Conservation (phyloP, 2,113 vertebrate genomes). For the Ophthalmolycus amberensis region DNA sequence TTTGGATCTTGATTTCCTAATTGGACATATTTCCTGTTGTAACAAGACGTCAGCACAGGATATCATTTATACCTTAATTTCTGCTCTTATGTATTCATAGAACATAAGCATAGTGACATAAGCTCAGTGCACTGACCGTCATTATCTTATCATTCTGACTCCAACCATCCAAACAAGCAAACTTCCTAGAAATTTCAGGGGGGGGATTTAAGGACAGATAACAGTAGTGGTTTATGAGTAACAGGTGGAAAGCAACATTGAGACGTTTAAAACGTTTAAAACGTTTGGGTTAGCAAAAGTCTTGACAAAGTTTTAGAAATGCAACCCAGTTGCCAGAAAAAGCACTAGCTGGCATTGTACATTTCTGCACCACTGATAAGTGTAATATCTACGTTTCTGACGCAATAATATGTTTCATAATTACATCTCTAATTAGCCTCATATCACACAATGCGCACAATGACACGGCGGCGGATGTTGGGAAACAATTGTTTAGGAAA, state of each 20-base stretch:
- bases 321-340: neutral
- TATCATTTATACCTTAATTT: neutral
- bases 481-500: too few relatives aligned
- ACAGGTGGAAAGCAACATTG: conserved; percentile 1
- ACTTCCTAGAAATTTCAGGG: conserved; percentile 50
- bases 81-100: neutral
- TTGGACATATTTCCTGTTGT: neutral
- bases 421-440: too few relatives aligned
- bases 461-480: too few relatives aligned
- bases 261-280: neutral
- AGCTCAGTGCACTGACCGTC: conserved; percentile 26
- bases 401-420: too few relatives aligned
- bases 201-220: neutral
- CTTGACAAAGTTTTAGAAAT: neutral
- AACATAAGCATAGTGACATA: neutral
- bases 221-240: neutral
- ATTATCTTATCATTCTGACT: conserved; percentile 57
- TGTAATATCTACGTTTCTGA: too few relatives aligned
- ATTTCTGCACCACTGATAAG: neutral
- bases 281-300: neutral
- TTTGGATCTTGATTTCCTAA: neutral
- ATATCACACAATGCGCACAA: too few relatives aligned
- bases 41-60: neutral
- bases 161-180: conserved; percentile 11
- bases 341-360: neutral